phyloP scores from a whole-genome alignment of 2,888 invertebrate species.

The Norana najaformis region DNA sequence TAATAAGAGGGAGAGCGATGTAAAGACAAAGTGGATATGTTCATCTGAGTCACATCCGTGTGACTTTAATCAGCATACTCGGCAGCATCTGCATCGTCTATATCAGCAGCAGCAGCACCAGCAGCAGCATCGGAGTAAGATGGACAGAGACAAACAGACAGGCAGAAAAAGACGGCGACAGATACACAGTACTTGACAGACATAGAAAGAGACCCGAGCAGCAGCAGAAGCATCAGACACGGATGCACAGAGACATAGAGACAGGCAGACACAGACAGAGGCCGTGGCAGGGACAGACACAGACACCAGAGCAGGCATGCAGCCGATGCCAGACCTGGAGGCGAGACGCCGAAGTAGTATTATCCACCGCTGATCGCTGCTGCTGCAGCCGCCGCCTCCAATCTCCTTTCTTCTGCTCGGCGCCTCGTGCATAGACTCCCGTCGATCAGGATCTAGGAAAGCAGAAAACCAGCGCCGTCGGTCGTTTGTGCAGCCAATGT shows the following conservation, averaged over 20 bases:
- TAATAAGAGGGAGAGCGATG: neutral
- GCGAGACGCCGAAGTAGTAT: neutral
- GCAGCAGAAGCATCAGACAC: neutral
- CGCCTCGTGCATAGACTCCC: neutral
- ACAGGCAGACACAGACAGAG: conserved; percentile 20
- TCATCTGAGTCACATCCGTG: neutral
- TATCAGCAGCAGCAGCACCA: neutral
- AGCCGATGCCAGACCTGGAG: neutral
- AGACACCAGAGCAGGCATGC: neutral
- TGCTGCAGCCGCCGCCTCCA: too few species aligned
- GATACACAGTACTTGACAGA: neutral
- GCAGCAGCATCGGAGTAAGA: neutral
- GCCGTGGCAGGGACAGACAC: neutral
- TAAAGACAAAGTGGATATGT: neutral
- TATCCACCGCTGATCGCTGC: neutral
- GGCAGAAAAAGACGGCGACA: neutral
- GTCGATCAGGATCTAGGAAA: neutral
- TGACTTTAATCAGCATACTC: neutral
- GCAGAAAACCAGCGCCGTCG: neutral
- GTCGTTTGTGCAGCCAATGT: neutral
- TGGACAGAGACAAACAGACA: neutral
- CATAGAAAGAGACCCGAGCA: neutral
- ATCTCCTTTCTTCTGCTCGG: neutral
- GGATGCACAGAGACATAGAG: conserved; percentile 1
- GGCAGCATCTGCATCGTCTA: neutral